Percentiles rank a stretch among this genome's conserved stretches.
Conservation (phyloP, 2,797 vertebrate genomes). For the Mallotus villosus region DNA sequence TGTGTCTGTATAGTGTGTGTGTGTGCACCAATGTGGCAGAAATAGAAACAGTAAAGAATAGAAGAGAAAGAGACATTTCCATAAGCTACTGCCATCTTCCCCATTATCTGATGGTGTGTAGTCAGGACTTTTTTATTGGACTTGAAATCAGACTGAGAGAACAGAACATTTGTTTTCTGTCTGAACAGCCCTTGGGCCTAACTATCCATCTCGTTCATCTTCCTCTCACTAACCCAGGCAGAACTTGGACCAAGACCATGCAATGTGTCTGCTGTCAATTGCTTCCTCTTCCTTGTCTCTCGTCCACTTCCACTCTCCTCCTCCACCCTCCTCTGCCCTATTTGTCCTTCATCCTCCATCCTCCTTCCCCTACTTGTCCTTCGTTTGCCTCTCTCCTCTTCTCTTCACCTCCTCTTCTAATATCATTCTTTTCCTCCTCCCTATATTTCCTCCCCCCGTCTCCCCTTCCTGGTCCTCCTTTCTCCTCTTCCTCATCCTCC, state of each 20-base stretch:
- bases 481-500: background rate
- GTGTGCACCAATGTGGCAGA: background rate
- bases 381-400: too few relatives aligned
- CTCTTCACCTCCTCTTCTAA: background rate
- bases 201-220: constrained; percentile 39
- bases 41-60: too few relatives aligned
- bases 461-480: background rate
- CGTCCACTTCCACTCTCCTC: background rate
- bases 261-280: background rate
- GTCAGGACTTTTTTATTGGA: too few relatives aligned
- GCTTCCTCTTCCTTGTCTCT: background rate
- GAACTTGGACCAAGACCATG: constrained; percentile 18
- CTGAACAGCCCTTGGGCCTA: constrained; percentile 39
- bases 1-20: constrained; percentile 8
- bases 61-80: too few relatives aligned
- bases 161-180: constrained; percentile 20
- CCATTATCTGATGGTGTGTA: too few relatives aligned
- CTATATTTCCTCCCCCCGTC: background rate
- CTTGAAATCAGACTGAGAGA: constrained; percentile 20
- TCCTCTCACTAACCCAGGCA: constrained; percentile 35
- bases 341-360: background rate
- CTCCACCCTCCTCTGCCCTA: too few relatives aligned
- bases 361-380: background rate
- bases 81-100: too few relatives aligned
- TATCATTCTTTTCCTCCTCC: background rate